Percentiles rank a stretch among this genome's conserved stretches.
Conservation (phyloP, 2,888 invertebrate species). For the Smittia sp. region DNA sequence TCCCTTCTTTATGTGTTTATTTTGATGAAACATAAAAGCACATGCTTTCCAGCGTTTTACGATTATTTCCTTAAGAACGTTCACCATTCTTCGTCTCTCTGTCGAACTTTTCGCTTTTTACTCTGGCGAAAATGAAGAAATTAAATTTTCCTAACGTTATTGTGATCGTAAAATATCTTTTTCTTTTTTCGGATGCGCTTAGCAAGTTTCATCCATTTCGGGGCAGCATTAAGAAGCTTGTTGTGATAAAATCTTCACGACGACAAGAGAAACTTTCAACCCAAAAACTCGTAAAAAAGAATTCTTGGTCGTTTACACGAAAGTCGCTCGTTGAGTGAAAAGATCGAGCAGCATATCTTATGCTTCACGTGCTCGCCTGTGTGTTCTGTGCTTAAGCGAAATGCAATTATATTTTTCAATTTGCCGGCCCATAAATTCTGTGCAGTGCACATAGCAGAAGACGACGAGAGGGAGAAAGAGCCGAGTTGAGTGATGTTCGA, state of each 20-base stretch:
- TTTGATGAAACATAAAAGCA: conserved; percentile 21
- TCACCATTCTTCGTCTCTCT: neutral
- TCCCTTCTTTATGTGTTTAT: conserved; percentile 19
- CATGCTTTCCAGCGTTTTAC: neutral
- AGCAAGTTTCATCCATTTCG: too few species aligned
- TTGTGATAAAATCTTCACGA: too few species aligned
- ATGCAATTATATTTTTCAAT: conserved; percentile 37
- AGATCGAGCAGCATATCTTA: neutral
- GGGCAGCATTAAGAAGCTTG: too few species aligned
- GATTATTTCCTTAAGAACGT: conserved; percentile 7
- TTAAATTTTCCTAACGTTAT: neutral
- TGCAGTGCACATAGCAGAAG: neutral
- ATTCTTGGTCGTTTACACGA: neutral
- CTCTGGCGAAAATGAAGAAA: neutral
- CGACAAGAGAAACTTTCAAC: too few species aligned
- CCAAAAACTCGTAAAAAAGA: too few species aligned
- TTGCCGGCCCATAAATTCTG: conserved; percentile 36
- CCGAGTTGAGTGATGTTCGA: conserved; percentile 29
- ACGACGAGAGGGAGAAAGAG: neutral
- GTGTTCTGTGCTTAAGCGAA: neutral
- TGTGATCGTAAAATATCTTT: conserved; percentile 6
- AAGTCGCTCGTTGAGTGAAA: neutral
- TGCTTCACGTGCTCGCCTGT: neutral
- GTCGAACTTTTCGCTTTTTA: neutral
- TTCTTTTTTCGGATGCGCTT: too few species aligned